Percentiles rank a stretch among this genome's conserved stretches.
Evolutionary conservation across 2,113 vertebrate genomes (phyloP).

Genomic region (Chrysemys picta): DNA sequence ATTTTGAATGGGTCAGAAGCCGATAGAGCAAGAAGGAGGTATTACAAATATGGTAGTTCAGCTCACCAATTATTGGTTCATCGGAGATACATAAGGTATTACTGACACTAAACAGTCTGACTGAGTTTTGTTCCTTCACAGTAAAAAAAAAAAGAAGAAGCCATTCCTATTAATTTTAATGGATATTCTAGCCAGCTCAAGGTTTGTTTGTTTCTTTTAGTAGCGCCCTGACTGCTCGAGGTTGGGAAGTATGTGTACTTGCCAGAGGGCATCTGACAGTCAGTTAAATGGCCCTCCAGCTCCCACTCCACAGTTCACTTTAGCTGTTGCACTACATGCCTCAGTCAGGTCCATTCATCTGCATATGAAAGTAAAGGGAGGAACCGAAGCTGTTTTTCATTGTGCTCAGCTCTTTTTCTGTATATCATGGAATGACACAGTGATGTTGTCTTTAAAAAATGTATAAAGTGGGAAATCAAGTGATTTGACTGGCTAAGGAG

Average conservation of each 20-base stretch:
- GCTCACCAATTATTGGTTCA: background rate
- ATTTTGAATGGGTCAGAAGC: background rate
- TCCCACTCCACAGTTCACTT: background rate
- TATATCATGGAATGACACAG: background rate
- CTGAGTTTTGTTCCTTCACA: accelerated
- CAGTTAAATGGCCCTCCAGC: background rate
- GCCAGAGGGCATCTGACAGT: background rate
- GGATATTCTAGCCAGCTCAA: background rate
- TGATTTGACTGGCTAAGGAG: background rate
- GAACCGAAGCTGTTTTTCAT: background rate
- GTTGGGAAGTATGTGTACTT: background rate
- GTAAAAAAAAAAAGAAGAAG: background rate
- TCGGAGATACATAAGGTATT: accelerated
- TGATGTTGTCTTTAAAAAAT: background rate
- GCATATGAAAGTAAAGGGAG: background rate
- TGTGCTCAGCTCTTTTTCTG: background rate
- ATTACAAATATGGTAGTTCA: background rate
- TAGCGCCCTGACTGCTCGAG: background rate
- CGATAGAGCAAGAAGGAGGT: background rate
- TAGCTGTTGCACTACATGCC: background rate
- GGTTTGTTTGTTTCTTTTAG: background rate
- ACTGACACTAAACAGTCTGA: background rate
- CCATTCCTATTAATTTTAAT: background rate
- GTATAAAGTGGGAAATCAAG: background rate
- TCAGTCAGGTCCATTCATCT: background rate